phyloP scores from a whole-genome alignment of 2,888 invertebrate genomes.

The Orthonevra nobilis region DNA sequence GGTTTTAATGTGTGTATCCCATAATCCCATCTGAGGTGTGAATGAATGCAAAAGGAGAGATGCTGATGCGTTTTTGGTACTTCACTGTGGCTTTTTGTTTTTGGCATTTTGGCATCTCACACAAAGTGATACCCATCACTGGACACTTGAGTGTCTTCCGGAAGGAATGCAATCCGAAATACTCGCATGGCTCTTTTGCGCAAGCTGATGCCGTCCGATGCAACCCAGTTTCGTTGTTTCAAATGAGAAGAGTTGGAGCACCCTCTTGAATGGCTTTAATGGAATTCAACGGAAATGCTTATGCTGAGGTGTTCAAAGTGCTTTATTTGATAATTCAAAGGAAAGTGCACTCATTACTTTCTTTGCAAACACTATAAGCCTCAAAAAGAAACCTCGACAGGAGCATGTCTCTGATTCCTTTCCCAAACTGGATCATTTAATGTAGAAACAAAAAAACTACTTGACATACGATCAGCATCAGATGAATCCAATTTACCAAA shows the following conservation, averaged over 20 bases:
- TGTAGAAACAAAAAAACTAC: slow-evolving; percentile 12
- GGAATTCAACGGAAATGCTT: slow-evolving; percentile 18
- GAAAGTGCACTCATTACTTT: not conserved
- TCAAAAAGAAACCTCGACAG: no score
- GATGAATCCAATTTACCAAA: slow-evolving; percentile 31
- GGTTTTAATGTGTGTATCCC: slow-evolving; percentile 37
- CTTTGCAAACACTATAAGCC: no score
- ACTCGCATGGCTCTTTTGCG: not conserved
- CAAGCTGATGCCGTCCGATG: no score
- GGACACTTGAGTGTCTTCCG: slow-evolving; percentile 24
- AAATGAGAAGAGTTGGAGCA: slow-evolving; percentile 3
- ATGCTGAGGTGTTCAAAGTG: slow-evolving; percentile 8
- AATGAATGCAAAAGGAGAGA: slow-evolving; percentile 1
- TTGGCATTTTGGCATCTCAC: slow-evolving; percentile 15
- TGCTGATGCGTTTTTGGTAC: slow-evolving; percentile 35
- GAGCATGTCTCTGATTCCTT: not conserved
- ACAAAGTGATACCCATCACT: slow-evolving; percentile 23
- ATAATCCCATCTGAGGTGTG: slow-evolving; percentile 43
- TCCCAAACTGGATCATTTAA: not conserved
- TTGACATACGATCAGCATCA: slow-evolving; percentile 49
- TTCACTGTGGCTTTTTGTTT: slow-evolving; percentile 2
- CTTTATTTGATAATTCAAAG: not conserved
- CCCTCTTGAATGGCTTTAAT: slow-evolving; percentile 22
- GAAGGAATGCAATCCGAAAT: slow-evolving; percentile 29
- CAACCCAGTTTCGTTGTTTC: slow-evolving; percentile 19